phyloP scores from a whole-genome alignment of 2,113 vertebrate genomes.

The Tachysurus vachellii region DNA sequence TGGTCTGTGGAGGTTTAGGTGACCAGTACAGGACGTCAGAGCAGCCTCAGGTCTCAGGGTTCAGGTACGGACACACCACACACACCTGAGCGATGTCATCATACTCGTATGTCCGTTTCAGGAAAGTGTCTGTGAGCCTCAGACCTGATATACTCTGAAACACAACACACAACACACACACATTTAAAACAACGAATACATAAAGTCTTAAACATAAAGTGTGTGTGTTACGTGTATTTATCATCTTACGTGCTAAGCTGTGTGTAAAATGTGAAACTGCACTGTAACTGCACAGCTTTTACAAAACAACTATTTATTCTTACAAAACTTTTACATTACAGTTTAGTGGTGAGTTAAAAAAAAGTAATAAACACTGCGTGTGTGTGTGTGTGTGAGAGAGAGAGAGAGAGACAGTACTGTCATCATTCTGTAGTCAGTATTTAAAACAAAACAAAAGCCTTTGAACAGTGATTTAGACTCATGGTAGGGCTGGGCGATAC shows the following conservation, averaged over 20 bases:
- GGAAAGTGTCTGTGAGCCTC: constrained; percentile 92
- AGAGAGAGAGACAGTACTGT: no score
- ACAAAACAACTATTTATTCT: background rate
- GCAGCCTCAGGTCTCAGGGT: constrained; percentile 75
- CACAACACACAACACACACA: background rate
- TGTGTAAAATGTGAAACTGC: background rate
- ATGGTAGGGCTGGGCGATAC: no score
- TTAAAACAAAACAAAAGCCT: no score
- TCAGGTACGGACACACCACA: constrained; percentile 85
- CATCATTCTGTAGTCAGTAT: no score
- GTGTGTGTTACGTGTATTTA: background rate
- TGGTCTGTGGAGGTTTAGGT: constrained; percentile 66
- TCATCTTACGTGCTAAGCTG: background rate
- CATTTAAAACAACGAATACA: background rate
- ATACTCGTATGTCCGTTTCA: constrained; percentile 97
- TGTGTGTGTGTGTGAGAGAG: no score
- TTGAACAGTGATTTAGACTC: no score
- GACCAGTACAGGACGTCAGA: constrained; percentile 37
- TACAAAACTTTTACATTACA: background rate
- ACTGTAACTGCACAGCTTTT: background rate
- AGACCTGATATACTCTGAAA: constrained; percentile 91
- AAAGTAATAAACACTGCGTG: background rate
- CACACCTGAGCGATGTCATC: constrained; percentile 98
- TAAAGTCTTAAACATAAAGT: background rate
- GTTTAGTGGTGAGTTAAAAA: background rate